A percentile compares a stretch with the other conserved stretches of the same genome.
Conservation (phyloP, 2,113 vertebrate genomes). For the Sakesphorus luctuosus region DNA sequence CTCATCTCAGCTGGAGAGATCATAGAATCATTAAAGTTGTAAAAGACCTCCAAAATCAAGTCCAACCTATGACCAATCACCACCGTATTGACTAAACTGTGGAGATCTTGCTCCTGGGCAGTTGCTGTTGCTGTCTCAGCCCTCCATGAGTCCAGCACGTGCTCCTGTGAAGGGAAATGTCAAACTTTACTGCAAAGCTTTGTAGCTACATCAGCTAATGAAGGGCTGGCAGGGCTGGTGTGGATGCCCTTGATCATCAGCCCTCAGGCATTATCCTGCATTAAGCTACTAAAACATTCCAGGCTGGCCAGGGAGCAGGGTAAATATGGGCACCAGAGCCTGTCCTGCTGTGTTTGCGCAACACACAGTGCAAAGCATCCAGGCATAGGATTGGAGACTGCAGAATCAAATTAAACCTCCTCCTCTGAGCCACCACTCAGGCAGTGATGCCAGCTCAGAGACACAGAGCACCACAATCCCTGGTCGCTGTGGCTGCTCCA, state of each 20-base stretch:
- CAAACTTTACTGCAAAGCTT: rapidly evolving
- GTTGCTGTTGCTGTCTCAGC: rapidly evolving
- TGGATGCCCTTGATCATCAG: rapidly evolving
- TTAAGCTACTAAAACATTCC: rapidly evolving
- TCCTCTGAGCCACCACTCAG: not conserved
- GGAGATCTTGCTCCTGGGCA: rapidly evolving
- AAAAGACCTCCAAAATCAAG: not conserved
- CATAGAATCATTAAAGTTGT: not conserved
- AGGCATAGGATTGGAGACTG: rapidly evolving
- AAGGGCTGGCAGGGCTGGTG: not conserved
- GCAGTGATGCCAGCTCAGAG: not conserved
- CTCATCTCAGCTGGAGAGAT: rapidly evolving
- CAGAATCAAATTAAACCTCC: not conserved
- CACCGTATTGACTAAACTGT: rapidly evolving
- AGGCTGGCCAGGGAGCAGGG: not conserved
- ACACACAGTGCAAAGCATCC: rapidly evolving
- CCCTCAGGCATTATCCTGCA: rapidly evolving
- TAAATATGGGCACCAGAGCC: not conserved
- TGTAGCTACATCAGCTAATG: rapidly evolving
- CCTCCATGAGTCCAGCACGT: rapidly evolving
- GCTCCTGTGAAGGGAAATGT: rapidly evolving
- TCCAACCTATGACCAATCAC: not conserved
- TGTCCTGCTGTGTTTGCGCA: not conserved
- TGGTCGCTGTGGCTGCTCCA: not conserved
- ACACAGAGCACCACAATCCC: not conserved